phyloP scores from a whole-genome alignment of 2,113 vertebrate species.

The Entomyzon cyanotis region DNA sequence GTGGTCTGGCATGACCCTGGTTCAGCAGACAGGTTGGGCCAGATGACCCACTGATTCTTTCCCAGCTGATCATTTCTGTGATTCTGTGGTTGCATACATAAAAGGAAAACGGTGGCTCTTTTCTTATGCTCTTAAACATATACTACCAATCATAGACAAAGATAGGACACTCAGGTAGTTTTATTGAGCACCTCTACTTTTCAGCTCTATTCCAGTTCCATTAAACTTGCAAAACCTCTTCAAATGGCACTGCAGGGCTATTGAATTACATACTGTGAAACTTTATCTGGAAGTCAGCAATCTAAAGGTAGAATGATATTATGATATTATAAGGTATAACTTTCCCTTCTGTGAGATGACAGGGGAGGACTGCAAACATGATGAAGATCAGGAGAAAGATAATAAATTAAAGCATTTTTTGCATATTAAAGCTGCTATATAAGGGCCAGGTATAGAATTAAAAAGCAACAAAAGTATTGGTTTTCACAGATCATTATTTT shows the following conservation, averaged over 20 bases:
- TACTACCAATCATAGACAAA: background rate
- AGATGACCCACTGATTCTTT: background rate
- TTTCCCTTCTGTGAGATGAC: background rate
- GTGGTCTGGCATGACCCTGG: background rate
- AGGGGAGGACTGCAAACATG: background rate
- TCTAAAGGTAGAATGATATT: background rate
- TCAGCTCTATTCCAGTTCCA: background rate
- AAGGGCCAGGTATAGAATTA: background rate
- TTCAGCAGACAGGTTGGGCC: background rate
- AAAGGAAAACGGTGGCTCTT: background rate
- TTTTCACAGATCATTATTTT: background rate
- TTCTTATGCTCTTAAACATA: background rate
- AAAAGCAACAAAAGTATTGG: background rate
- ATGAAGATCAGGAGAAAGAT: background rate
- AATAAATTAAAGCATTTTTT: background rate
- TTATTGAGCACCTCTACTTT: background rate
- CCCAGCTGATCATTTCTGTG: background rate
- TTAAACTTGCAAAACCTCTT: background rate
- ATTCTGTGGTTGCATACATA: background rate
- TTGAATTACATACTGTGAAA: background rate
- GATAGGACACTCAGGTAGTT: background rate
- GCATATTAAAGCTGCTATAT: background rate
- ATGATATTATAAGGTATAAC: background rate
- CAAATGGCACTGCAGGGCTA: background rate
- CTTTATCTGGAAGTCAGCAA: background rate